Evolutionary conservation across 1,140 invertebrate species (phyloP).

Genomic region (Megathymus violae): DNA sequence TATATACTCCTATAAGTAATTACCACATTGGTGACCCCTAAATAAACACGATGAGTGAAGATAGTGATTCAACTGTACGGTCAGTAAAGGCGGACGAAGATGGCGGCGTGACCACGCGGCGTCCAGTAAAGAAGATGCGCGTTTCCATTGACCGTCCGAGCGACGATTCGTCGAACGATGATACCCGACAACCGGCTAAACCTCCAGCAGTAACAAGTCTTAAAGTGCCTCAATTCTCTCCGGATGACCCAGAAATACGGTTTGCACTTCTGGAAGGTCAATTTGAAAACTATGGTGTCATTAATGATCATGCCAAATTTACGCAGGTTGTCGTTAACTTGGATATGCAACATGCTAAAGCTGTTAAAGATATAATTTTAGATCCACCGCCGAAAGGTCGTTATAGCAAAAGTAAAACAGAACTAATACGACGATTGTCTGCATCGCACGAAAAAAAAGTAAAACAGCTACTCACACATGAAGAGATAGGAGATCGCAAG

Average conservation of each 20-base stretch:
- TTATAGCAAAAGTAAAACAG: slow-evolving; percentile 47
- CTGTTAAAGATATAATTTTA: slow-evolving; percentile 32
- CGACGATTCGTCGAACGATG: too few species aligned
- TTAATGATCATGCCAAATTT: slow-evolving; percentile 46
- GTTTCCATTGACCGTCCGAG: too few species aligned
- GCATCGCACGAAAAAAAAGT: slow-evolving; percentile 38
- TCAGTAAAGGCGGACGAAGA: too few species aligned
- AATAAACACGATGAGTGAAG: too few species aligned
- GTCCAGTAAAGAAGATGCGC: too few species aligned
- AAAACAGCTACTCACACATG: slow-evolving; percentile 23
- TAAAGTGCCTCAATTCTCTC: slow-evolving; percentile 28
- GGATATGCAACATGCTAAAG: slow-evolving; percentile 19
- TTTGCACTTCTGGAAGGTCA: slow-evolving; percentile 42
- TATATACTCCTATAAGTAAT: too few species aligned
- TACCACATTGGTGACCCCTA: too few species aligned
- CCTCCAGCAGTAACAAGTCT: not conserved
- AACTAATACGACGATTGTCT: slow-evolving; percentile 44
- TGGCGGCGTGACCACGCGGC: too few species aligned
- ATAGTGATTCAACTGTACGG: too few species aligned
- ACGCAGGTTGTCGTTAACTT: slow-evolving; percentile 32
- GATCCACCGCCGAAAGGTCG: slow-evolving; percentile 18
- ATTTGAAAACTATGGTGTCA: slow-evolving; percentile 38
- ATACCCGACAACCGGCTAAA: too few species aligned
- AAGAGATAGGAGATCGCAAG: slow-evolving; percentile 43
- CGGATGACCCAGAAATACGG: slow-evolving; percentile 35